phyloP scores from a whole-genome alignment of 1,140 invertebrate genomes.

The Probaryconus sp. region DNA sequence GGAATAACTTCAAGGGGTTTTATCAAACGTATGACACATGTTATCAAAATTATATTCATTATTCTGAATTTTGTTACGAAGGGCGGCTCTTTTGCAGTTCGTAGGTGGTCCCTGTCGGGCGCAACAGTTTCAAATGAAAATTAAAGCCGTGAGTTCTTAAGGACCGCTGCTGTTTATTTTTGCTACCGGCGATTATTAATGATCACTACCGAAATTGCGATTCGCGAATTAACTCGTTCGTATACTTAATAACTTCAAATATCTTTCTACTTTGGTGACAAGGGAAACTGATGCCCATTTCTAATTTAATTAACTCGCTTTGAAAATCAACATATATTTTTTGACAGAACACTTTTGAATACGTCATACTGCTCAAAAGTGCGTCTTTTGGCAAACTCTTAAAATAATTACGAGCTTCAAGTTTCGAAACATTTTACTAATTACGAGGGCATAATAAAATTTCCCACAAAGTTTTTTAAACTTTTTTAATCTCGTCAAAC shows the following conservation, averaged over 20 bases:
- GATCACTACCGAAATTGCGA: constrained; percentile 67
- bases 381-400: too few species aligned
- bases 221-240: constrained; percentile 47
- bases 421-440: too few species aligned
- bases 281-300: too few species aligned
- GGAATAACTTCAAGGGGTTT: too few species aligned
- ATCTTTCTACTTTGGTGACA: constrained; percentile 16
- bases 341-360: too few species aligned
- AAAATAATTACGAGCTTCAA: too few species aligned
- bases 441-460: too few species aligned
- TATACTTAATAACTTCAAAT: constrained; percentile 19
- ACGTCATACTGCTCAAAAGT: too few species aligned
- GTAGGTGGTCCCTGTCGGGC: constrained; percentile 74
- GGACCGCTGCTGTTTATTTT: constrained; percentile 63
- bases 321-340: too few species aligned
- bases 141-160: constrained; percentile 73
- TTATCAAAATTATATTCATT: constrained; percentile 37
- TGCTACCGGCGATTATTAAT: constrained; percentile 74
- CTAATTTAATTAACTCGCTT: too few species aligned
- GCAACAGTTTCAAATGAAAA: constrained; percentile 77
- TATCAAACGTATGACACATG: constrained; percentile 33
- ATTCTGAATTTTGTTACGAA: constrained; percentile 30
- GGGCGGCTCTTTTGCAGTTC: constrained; percentile 62
- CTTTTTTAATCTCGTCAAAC: constrained; percentile 10
- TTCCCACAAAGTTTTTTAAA: too few species aligned